These are phyloP conservation scores for Dermolepida albohirtum DNA, from an alignment of 2,888 invertebrate genomes.

Conservation along the genomic window DNA sequence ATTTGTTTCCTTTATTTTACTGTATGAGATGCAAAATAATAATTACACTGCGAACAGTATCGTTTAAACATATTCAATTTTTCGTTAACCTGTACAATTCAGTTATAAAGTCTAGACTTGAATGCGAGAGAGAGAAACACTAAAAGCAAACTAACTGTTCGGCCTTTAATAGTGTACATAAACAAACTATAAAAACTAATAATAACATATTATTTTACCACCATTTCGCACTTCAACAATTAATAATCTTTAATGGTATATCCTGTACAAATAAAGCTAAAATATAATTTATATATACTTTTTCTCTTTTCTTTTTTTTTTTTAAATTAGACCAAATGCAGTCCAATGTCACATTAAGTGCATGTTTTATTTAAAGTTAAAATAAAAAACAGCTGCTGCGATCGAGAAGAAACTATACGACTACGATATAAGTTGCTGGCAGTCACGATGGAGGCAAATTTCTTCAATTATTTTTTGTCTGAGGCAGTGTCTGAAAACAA, in stretches of 20 bases:
- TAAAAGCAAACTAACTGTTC: constrained; percentile 37
- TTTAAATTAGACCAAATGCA: constrained; percentile 60
- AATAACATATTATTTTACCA: constrained; percentile 50
- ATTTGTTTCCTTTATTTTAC: constrained; percentile 22
- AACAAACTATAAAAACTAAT: constrained; percentile 37
- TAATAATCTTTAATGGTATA: constrained; percentile 59
- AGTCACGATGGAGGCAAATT: constrained; percentile 58
- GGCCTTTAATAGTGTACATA: constrained; percentile 43
- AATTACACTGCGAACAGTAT: constrained; percentile 18
- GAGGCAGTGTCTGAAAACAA: constrained; percentile 60
- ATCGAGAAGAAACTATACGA: constrained; percentile 52
- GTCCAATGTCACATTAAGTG: constrained; percentile 61
- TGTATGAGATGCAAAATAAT: constrained; percentile 16
- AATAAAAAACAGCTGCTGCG: constrained; percentile 59
- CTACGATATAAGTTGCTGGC: constrained; percentile 61
- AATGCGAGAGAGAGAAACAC: neutral
- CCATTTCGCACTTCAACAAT: constrained; percentile 60
- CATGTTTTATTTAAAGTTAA: constrained; percentile 46
- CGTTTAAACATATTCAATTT: constrained; percentile 14
- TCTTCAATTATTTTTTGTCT: constrained; percentile 43
- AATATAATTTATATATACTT: constrained; percentile 57
- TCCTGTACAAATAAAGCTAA: constrained; percentile 66
- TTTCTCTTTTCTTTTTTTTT: constrained; percentile 43
- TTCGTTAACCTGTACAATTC: constrained; percentile 5
- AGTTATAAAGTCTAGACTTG: constrained; percentile 6